Conservation (phyloP, 2,888 invertebrate species). For the Tetragnatha montana region DNA sequence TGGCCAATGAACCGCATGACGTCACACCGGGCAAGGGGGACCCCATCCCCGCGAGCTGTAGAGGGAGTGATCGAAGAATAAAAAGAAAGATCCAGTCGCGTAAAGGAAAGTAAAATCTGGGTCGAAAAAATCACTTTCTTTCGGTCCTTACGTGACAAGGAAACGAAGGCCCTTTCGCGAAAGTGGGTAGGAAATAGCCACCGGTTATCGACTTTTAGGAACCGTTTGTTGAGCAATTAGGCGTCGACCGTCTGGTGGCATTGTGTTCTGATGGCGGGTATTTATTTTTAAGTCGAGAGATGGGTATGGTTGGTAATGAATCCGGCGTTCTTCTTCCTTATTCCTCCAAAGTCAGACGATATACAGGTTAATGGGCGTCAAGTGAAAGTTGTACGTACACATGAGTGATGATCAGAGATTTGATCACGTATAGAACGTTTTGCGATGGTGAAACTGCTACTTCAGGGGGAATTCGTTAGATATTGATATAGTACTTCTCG, state of each 20-base stretch:
- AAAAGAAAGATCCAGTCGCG: slow-evolving; percentile 27
- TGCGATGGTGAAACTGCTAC: no score
- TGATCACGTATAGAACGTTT: no score
- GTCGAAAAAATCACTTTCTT: slow-evolving; percentile 16
- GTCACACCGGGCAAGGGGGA: not conserved
- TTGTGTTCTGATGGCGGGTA: not conserved
- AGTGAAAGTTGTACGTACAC: no score
- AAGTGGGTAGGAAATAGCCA: not conserved
- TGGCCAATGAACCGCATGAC: not conserved
- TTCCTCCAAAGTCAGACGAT: not conserved
- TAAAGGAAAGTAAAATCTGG: slow-evolving; percentile 65
- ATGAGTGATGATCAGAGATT: no score
- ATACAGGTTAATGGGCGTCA: no score
- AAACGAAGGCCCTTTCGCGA: not conserved
- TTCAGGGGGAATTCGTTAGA: no score
- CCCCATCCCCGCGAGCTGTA: not conserved
- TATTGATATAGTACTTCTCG: no score
- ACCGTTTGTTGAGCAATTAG: not conserved
- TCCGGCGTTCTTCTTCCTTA: not conserved
- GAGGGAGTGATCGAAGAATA: not conserved
- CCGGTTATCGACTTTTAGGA: not conserved
- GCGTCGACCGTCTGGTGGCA: not conserved
- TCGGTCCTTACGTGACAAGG: slow-evolving; percentile 14
- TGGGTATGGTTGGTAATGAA: not conserved
- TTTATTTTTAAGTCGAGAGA: not conserved